Percentiles rank a stretch among this genome's conserved stretches.
Evolutionary conservation across 2,888 invertebrate species (phyloP).

Genomic region (Idaea straminata): DNA sequence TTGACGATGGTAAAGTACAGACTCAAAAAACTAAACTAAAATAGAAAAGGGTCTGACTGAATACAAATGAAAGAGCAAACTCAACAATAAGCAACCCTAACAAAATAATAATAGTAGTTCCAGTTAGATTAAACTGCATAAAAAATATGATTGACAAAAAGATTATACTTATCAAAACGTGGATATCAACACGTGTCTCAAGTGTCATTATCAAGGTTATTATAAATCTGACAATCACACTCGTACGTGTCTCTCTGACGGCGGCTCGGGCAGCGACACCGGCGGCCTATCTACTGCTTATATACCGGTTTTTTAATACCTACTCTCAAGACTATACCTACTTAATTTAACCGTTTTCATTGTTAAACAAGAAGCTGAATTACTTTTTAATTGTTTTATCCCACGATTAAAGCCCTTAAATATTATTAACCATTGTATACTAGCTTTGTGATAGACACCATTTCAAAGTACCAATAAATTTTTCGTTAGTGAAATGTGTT

Average conservation of each 20-base stretch:
- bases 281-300: neutral
- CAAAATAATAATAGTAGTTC: too few relatives aligned
- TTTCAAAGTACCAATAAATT: too few relatives aligned
- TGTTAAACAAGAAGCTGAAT: neutral
- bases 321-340: neutral
- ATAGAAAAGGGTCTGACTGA: too few relatives aligned
- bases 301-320: neutral
- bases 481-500: too few relatives aligned
- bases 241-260: neutral
- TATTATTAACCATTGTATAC: neutral
- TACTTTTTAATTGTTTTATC: neutral
- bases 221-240: neutral
- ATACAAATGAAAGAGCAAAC: too few relatives aligned
- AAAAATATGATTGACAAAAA: neutral
- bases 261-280: neutral
- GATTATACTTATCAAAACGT: neutral
- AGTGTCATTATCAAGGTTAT: constrained; percentile 2
- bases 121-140: constrained; percentile 2
- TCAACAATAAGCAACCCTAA: too few relatives aligned
- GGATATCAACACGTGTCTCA: neutral
- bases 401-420: neutral
- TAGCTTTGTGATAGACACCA: too few relatives aligned
- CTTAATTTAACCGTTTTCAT: neutral
- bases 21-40: too few relatives aligned
- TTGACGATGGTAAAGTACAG: too few relatives aligned